Base-by-base conservation (phyloP, 2,797 vertebrate species). In the Okamejei kenojei region DNA sequence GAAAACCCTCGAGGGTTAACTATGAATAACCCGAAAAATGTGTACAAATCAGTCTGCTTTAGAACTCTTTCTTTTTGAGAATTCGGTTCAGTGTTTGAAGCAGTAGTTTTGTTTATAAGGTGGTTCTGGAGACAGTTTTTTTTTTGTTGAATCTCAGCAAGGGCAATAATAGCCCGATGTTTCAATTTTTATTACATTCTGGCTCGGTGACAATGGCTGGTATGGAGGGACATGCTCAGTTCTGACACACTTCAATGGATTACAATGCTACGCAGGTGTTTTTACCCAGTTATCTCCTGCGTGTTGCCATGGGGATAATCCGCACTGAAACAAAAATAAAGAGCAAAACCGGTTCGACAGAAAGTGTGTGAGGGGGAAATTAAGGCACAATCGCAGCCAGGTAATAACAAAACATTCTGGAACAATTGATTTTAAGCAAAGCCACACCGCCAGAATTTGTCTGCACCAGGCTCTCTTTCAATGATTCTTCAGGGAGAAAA, bases 271-370 rank as follows among this genome's bases (percentile, higher is more conserved):
- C 21, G 93, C 93, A 79, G 93, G 76, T 93, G 93, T 45, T 93
- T 80, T 80, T 93, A 95, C 94, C 73, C 91, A 94, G 94, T 95
- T 94, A 95, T 96, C 97, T 97, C 96, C 96, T 97, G 97, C 95
- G 95, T 94, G 95, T 97, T 76, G 86, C 96, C 88, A 93, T 96
- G 96, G 94, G 35, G 93, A 97, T 95, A 94, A 96, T 94, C 96
- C 96, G 96, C 95, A 96, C 94, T 94, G 95, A 96, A 96, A 95
- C 94, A 94, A 94, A 94, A 96, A 96, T 94, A 96, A 94, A 94
- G 93, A 95, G 96, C 95, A 45, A 96, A 97, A 97, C 97, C 95
- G 96, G 97, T 97, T 97, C 93, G 96, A 96, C 97, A 96, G 97
- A 97, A 96, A 97, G 96, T 95, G 94, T 2, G 45, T 45, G 45